Conservation (phyloP, 2,797 vertebrate species). For the Rhinophrynus dorsalis region DNA sequence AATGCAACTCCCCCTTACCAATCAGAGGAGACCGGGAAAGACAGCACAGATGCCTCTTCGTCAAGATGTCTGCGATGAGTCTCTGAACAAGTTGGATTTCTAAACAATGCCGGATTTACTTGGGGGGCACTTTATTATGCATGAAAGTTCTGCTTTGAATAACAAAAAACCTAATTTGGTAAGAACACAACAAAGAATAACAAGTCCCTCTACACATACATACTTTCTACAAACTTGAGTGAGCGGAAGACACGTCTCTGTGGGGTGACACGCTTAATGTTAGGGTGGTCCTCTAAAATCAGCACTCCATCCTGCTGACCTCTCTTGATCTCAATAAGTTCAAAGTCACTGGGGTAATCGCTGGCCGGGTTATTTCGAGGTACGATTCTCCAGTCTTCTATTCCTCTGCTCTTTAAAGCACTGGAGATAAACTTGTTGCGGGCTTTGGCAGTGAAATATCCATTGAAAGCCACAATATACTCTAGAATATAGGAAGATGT, state of each 20-base stretch:
- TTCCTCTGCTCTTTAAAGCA: constrained; percentile 78
- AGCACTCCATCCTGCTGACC: constrained; percentile 78
- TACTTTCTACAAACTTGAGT: constrained; percentile 84
- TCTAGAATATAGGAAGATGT: constrained; percentile 69
- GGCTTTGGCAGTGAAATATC: constrained; percentile 95
- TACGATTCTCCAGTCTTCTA: constrained; percentile 89
- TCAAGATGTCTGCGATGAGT: too few relatives aligned
- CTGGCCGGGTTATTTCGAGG: constrained; percentile 93
- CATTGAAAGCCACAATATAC: constrained; percentile 94
- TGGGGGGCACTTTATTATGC: too few relatives aligned
- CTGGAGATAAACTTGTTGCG: constrained; percentile 92
- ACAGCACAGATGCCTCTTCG: too few relatives aligned
- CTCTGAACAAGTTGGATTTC: too few relatives aligned
- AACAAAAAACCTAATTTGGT: too few relatives aligned
- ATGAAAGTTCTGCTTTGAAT: too few relatives aligned
- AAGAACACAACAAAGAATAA: too few relatives aligned
- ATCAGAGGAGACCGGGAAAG: too few relatives aligned
- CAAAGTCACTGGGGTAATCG: constrained; percentile 96
- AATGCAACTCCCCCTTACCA: too few relatives aligned
- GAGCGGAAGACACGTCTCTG: constrained; percentile 92
- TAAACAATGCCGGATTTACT: too few relatives aligned
- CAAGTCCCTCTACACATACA: too few relatives aligned
- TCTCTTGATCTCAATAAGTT: constrained; percentile 89
- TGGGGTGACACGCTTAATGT: constrained; percentile 94
- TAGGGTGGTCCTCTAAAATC: constrained; percentile 89